phyloP scores from a whole-genome alignment of 2,888 invertebrate species.

The Panorpa germanica region DNA sequence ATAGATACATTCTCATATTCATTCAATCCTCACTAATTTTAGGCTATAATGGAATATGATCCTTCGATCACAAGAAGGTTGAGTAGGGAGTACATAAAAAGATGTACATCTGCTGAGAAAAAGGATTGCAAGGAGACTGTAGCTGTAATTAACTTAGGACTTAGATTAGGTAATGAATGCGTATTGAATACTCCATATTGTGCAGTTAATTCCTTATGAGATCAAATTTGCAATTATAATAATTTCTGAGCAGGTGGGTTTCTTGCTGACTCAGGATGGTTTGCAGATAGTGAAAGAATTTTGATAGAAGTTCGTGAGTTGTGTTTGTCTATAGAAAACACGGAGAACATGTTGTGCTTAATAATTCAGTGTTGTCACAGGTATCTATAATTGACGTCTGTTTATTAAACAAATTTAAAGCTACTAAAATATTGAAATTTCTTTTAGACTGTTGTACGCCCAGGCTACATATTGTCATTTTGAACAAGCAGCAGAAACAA shows the following conservation, averaged over 20 bases:
- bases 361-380: conserved; percentile 73
- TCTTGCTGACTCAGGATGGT: conserved; percentile 80
- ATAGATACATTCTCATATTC: too few relatives aligned
- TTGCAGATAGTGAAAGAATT: conserved; percentile 54
- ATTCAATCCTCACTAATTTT: too few relatives aligned
- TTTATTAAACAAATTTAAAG: conserved; percentile 10
- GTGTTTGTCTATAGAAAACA: conserved; percentile 33
- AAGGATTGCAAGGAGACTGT: too few relatives aligned
- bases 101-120: too few relatives aligned
- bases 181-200: too few relatives aligned
- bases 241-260: conserved; percentile 44
- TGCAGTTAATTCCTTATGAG: too few relatives aligned
- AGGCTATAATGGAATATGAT: too few relatives aligned
- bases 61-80: too few relatives aligned
- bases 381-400: conserved; percentile 25
- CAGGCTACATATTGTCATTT: conserved; percentile 70
- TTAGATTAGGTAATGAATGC: too few relatives aligned
- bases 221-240: too few relatives aligned
- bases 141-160: too few relatives aligned
- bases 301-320: conserved; percentile 46
- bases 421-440: conserved; percentile 10
- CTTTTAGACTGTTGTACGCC: conserved; percentile 58
- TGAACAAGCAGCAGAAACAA: conserved; percentile 54
- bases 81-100: too few relatives aligned
- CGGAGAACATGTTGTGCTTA: conserved; percentile 37